Evolutionary conservation across 37 sponge, comb jelly and placozoan genomes (phyloP), one percentile per base, ranked within the genome.

Genomic region (Ephydatia muelleri): DNA sequence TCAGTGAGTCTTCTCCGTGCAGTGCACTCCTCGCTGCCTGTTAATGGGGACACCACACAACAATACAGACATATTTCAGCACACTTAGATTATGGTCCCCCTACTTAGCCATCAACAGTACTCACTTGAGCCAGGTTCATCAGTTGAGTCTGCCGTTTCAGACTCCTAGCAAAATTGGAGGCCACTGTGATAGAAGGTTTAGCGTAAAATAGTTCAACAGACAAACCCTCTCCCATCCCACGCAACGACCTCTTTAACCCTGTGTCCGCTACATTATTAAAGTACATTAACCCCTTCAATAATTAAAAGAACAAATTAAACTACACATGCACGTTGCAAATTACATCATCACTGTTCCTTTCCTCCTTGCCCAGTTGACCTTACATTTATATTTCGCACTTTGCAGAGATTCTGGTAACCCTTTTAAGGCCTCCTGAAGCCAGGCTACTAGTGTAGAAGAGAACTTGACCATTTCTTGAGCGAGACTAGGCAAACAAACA

Each of bases 71-170:
- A 65, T 65, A 21, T 22, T 65, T 65, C 9, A 33, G 32, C 48
- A 32, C 57, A 78, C 48, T 33, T 38, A 22, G 43, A 11, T 9
- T 35, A 25, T 43, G 75, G 57, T 27, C 65, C 76, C 33, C 78
- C 2, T n/a, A 4, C 57, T 8, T 43, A 6, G 49, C 27, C 23
- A 27, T 78, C 49, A 43, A 29, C 13, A 21, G 2, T 5, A 43
- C 86, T 67, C 67, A 90, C 94, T 75, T 93, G 72, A 16, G 94
- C 94, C 25, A 93, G 71, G 27, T 90, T 77, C 77, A 90, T 87
- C 38, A 93, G 71, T 9, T 90, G 82, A 14, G 78, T 78, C 68
- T 90, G 91, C 73, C 94, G 82, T 76, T 78, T 82, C 25, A 93
- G 30, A 34, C 49, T 84, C 76, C 79, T 86, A 21, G 40, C 48